Evolutionary conservation across 1,140 invertebrate species (phyloP).

Genomic region (Achatina immaculata): DNA sequence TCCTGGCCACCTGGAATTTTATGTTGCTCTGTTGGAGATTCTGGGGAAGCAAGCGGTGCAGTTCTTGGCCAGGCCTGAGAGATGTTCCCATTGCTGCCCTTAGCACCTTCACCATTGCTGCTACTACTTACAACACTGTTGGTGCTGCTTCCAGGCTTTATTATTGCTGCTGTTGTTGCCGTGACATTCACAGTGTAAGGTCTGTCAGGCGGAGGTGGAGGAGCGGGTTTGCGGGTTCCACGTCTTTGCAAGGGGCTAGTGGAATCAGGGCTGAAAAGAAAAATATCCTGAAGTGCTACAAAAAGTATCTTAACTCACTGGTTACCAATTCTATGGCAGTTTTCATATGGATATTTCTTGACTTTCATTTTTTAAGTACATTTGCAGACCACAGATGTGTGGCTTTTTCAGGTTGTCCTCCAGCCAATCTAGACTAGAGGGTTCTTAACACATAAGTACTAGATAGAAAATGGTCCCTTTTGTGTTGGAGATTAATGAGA

Average conservation of each 20-base stretch:
- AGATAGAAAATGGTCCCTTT: too few species aligned
- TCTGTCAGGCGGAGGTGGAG: constrained; percentile 60
- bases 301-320: too few species aligned
- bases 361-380: too few species aligned
- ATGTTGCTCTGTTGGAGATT: constrained; percentile 35
- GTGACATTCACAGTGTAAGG: constrained; percentile 58
- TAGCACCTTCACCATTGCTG: constrained; percentile 34
- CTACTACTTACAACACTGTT: constrained; percentile 21
- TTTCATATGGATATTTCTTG: too few species aligned
- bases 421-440: too few species aligned
- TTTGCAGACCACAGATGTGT: too few species aligned
- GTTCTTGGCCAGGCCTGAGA: constrained; percentile 58
- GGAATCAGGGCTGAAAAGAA: constrained; percentile 18
- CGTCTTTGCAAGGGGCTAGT: constrained; percentile 51
- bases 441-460: too few species aligned
- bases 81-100: constrained; percentile 14
- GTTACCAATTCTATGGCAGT: too few species aligned
- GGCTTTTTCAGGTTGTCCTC: too few species aligned
- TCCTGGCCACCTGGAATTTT: background rate
- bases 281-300: background rate
- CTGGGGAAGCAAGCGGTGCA: constrained; percentile 47
- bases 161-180: constrained; percentile 48
- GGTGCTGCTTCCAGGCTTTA: constrained; percentile 26
- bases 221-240: constrained; percentile 58
- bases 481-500: too few species aligned